phyloP scores from a whole-genome alignment of 2,888 invertebrate genomes.

The Acanthoscelides obtectus region DNA sequence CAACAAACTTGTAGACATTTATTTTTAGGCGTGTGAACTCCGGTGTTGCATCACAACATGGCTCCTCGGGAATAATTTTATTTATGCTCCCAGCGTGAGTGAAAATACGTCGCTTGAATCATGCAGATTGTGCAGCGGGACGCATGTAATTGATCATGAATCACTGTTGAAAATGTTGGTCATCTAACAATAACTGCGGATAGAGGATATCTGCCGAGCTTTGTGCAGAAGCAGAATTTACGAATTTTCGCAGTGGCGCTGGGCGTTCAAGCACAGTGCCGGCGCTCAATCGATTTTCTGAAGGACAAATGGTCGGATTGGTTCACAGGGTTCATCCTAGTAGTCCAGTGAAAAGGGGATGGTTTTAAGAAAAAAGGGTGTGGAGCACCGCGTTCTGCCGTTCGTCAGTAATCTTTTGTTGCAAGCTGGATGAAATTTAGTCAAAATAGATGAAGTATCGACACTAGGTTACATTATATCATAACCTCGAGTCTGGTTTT shows the following conservation, averaged over 20 bases:
- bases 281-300: neutral
- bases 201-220: neutral
- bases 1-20: neutral
- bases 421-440: too few relatives aligned
- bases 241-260: neutral
- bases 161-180: neutral
- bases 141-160: neutral
- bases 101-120: too few relatives aligned
- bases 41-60: constrained; percentile 42
- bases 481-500: too few relatives aligned
- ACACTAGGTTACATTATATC: too few relatives aligned
- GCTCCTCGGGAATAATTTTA: constrained; percentile 23
- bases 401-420: too few relatives aligned
- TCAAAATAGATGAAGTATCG: too few relatives aligned
- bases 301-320: neutral
- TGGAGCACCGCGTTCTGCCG: too few relatives aligned
- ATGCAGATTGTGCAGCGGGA: neutral
- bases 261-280: neutral
- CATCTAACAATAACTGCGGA: neutral
- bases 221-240: neutral
- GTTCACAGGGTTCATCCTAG: too few relatives aligned
- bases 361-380: too few relatives aligned
- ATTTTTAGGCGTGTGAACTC: neutral
- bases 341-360: too few relatives aligned
- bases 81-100: neutral